Evolutionary conservation across 1,140 invertebrate genomes (phyloP).

Genomic region (Bombus confusus): DNA sequence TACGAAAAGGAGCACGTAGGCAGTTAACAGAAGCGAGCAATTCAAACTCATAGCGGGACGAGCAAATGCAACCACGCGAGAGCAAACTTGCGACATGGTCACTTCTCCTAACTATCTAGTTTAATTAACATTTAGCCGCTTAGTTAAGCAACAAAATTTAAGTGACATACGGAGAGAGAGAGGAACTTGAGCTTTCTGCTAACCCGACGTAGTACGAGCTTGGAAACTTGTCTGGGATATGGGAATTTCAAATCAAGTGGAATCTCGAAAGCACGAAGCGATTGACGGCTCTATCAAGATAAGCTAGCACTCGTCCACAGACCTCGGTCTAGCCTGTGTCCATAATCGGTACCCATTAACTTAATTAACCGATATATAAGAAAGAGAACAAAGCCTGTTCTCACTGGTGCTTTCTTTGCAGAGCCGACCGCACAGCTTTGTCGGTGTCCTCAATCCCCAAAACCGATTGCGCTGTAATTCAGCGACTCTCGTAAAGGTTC

Average conservation of each 20-base stretch:
- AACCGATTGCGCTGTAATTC: background rate
- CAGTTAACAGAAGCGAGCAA: background rate
- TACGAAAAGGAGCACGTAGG: background rate
- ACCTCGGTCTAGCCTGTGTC: background rate
- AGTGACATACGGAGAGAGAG: too few species aligned
- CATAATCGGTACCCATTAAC: conserved; percentile 27
- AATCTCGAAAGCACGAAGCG: background rate
- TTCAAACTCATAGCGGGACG: background rate
- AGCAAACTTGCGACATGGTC: background rate
- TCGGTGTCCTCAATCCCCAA: background rate
- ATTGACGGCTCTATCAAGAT: background rate
- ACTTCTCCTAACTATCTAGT: background rate
- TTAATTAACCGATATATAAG: conserved; percentile 30
- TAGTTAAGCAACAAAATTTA: background rate
- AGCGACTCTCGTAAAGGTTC: background rate
- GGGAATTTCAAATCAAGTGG: background rate
- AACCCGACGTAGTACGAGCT: background rate
- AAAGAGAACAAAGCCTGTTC: background rate
- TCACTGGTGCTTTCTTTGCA: background rate
- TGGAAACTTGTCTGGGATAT: background rate
- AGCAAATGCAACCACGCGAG: background rate
- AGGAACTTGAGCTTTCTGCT: too few species aligned
- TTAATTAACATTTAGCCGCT: background rate
- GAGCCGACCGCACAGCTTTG: too few species aligned
- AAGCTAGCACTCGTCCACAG: too few species aligned